Evolutionary conservation across 2,888 invertebrate genomes (phyloP), one percentile per base, ranked within the genome.

Genomic region (Blastobasis adustella): DNA sequence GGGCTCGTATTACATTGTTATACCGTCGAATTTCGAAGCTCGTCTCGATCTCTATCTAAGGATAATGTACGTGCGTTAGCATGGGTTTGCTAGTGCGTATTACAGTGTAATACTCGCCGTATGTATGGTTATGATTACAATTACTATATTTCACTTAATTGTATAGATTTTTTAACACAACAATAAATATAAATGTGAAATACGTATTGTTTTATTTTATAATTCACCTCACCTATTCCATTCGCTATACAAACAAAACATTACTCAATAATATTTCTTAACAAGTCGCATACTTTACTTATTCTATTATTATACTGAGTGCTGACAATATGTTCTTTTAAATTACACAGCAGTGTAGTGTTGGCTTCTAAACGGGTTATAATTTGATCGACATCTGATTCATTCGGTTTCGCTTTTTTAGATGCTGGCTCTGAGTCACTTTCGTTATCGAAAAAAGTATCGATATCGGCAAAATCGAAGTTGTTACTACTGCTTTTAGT

Each of bases 101-200:
- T 71, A 66, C 73, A 76, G 78, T 76, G 76, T 74, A 72, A 73
- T 62, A 69, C 73, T 72, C 74, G 73, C 60, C 36, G 62, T 74
- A 73, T 73, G 73, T 80, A 82, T 71, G 77, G 75, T 82, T 84
- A 85, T 80, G 73, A 81, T 78, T 79, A 82, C 74, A 69, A 79
- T 80, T 80, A 82, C 78, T 79, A 76, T 83, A 81, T 82, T 84
- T 85, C 87, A 87, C 86, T 82, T 84, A 87, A 81, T 84, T 87
- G 85, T 87, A 87, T 82, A 86, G 79, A 78, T 80, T 83, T 87
- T 86, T 87, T 86, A 87, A 87, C 84, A 86, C 86, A 85, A 84
- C 82, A 87, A 82, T 87, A 87, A 86, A 86, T 82, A 84, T 87
- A 82, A 86, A 82, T 88, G 87, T 86, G 85, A 83, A 82, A 83